Evolutionary conservation across 2,888 invertebrate species (phyloP).

Genomic region (Amiota mariae): DNA sequence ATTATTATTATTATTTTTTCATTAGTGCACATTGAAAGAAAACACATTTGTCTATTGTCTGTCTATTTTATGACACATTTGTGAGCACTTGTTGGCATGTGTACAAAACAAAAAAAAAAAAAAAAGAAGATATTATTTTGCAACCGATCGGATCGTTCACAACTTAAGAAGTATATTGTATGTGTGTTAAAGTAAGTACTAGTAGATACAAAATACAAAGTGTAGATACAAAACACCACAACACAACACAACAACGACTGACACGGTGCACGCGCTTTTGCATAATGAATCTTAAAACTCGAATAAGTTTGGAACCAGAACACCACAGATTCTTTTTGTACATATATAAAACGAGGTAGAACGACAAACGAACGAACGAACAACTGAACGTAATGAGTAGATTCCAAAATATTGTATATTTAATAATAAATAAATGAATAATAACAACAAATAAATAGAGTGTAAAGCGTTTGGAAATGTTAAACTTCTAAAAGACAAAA

Average conservation of each 20-base stretch:
- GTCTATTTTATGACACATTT: constrained; percentile 6
- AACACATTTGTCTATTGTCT: constrained; percentile 17
- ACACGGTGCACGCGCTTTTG: constrained; percentile 65
- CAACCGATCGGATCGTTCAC: no score
- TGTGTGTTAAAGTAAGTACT: no score
- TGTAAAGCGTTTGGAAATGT: constrained; percentile 37
- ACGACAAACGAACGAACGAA: background rate
- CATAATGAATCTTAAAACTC: constrained; percentile 53
- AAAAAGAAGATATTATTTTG: no score
- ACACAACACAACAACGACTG: constrained; percentile 44
- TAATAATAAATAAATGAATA: constrained; percentile 2
- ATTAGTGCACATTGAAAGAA: background rate
- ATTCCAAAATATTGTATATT: background rate
- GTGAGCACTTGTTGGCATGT: background rate
- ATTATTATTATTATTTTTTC: background rate
- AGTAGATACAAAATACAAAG: no score
- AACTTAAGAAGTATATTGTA: no score
- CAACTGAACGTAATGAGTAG: background rate
- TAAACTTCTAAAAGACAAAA: constrained; percentile 26
- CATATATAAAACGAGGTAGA: no score
- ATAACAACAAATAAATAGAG: background rate
- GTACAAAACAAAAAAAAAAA: no score
- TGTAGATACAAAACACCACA: no score
- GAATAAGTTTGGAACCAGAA: no score
- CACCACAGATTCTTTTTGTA: no score